Conservation (phyloP, 2,797 vertebrate genomes). For the Hozukius guyotensis region DNA sequence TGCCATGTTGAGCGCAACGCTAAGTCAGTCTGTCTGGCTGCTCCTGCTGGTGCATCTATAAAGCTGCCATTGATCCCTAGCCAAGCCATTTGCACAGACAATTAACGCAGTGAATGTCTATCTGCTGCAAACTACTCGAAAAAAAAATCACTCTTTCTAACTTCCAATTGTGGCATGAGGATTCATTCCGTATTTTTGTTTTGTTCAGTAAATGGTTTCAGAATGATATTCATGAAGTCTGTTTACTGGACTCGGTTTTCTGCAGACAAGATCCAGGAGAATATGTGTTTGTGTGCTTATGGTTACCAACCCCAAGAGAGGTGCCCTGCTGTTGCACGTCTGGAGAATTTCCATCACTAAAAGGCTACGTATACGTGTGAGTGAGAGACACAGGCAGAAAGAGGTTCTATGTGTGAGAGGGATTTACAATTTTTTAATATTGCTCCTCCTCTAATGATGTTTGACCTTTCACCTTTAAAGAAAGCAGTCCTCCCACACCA, state of each 20-base stretch:
- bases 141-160: slow-evolving; percentile 12
- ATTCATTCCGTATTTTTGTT: not conserved
- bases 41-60: slow-evolving; percentile 50
- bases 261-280: slow-evolving; percentile 36
- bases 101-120: slow-evolving; percentile 60
- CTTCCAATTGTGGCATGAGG: not conserved
- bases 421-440: not conserved
- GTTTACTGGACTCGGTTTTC: slow-evolving; percentile 20
- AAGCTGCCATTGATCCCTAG: slow-evolving; percentile 60
- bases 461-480: slow-evolving; percentile 27
- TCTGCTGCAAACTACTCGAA: slow-evolving; percentile 18
- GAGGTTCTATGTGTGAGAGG: not conserved
- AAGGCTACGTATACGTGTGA: not conserved
- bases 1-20: slow-evolving; percentile 40
- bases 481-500: not conserved
- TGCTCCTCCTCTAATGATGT: slow-evolving; percentile 27
- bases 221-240: slow-evolving; percentile 7
- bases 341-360: slow-evolving; percentile 68
- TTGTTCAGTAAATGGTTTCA: not conserved
- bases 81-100: slow-evolving; percentile 62
- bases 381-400: not conserved
- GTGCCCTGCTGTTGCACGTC: slow-evolving; percentile 40
- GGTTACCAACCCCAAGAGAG: slow-evolving; percentile 59
- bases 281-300: slow-evolving; percentile 57
- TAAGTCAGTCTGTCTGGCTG: slow-evolving; percentile 42